Base-by-base conservation (phyloP, 2,888 invertebrate species). In the Mycalesis mineus region DNA sequence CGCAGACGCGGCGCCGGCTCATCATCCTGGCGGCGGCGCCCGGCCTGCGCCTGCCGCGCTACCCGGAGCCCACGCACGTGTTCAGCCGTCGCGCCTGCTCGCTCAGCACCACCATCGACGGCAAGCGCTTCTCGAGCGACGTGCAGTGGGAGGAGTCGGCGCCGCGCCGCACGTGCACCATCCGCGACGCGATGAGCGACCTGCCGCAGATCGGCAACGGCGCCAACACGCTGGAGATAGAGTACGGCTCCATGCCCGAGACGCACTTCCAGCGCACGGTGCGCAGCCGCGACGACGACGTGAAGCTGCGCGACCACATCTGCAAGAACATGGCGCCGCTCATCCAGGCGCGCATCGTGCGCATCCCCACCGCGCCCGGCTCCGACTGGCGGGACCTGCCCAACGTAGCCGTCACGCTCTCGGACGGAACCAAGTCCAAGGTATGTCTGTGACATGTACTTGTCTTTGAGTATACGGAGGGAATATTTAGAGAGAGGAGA, bases 301-400 rank as follows among this genome's bases (percentile, higher is more conserved):
- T 88, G 0, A 81, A 92, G 58, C 74, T 95, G 36, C 82, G 91
- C 7, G 96, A 96, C 76, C 96, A 97, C 70, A 92, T 96, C 60
- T 96, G 95, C 74, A 96, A 96, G 75, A 94, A 95, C 70, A 95
- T 96, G 95, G 93, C 94, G 36, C 92, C 95, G 0, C 78, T 96
- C 33, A 94, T 96, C 1, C 94, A 93, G 77, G 95, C 95, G 0
- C 91, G 96, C 55, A 95, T 97, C 73, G 84, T 91, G 17, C 91
- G 95, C 62, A 93, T 97, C 57, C 96, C 96, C 0, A 91, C 92
- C 0, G 88, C 90, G 2, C 92, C 93, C 0, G 96, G 95, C 0
- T 93, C 95, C 0, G 96, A 97, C 77, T 97, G 97, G 97, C 89
- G 96, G 42, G 96, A 96, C 78, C 84, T 97, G 22, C 96, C 97